Evolutionary conservation across 2,113 vertebrate species (phyloP).

Genomic region (Ascaphus truei): DNA sequence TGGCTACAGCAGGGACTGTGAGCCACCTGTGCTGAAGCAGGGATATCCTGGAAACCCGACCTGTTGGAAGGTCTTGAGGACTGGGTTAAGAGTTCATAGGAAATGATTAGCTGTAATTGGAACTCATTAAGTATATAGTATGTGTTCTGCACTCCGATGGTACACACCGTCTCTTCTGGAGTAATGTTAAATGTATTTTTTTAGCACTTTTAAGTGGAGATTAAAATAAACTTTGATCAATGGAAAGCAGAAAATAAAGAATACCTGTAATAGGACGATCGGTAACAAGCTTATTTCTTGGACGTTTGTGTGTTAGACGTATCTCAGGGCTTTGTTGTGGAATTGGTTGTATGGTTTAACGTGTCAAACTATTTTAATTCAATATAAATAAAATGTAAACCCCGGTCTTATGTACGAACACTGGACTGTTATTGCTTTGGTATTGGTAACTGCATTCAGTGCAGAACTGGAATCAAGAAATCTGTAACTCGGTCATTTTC

Average conservation of each 20-base stretch:
- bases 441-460: too few relatives aligned
- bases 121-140: background rate
- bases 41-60: too few relatives aligned
- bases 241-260: slow-evolving; percentile 49
- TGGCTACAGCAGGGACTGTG: background rate
- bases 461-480: too few relatives aligned
- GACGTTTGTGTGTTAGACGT: slow-evolving; percentile 40
- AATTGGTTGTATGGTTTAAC: slow-evolving; percentile 46
- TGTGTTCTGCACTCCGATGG: slow-evolving; percentile 41
- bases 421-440: too few relatives aligned
- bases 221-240: slow-evolving; percentile 44
- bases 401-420: too few relatives aligned
- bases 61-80: too few relatives aligned
- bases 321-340: slow-evolving; percentile 54
- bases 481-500: too few relatives aligned
- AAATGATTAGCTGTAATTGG: background rate
- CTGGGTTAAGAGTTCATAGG: too few relatives aligned
- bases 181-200: slow-evolving; percentile 52
- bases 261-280: slow-evolving; percentile 46
- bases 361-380: too few relatives aligned
- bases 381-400: too few relatives aligned
- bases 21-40: too few relatives aligned
- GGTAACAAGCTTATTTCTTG: slow-evolving; percentile 42
- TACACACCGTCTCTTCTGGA: slow-evolving; percentile 46
- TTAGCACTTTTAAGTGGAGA: slow-evolving; percentile 57